Conservation (phyloP, 2,888 invertebrate species). For the Vandiemenella viatica region DNA sequence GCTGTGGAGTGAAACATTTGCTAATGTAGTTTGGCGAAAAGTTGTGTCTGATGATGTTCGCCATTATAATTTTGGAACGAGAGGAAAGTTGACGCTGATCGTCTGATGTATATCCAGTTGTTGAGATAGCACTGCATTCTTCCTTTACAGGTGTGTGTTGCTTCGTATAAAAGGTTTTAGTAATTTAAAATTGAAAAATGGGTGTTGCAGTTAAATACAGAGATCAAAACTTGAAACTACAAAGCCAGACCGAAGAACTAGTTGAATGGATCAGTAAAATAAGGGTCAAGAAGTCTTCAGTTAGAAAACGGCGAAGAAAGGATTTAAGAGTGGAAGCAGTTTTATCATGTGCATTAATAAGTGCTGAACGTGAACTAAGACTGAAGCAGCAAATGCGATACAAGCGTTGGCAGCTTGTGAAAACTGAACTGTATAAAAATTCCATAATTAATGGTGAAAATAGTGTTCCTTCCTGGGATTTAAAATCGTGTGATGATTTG, state of each 20-base stretch:
- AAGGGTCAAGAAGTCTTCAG: conserved; percentile 14
- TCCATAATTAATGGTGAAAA: conserved; percentile 8
- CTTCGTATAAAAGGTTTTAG: too few relatives aligned
- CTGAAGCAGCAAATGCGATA: conserved; percentile 45
- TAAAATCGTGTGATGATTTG: conserved; percentile 35
- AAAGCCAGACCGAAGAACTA: conserved; percentile 16
- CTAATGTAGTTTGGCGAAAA: too few relatives aligned
- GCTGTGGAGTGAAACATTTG: too few relatives aligned
- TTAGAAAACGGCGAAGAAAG: conserved; percentile 33
- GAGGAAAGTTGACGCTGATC: too few relatives aligned
- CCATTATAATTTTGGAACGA: too few relatives aligned
- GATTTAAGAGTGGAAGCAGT: conserved; percentile 49
- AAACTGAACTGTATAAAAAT: conserved; percentile 13
- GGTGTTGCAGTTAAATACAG: conserved; percentile 9
- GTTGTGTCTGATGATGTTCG: too few relatives aligned
- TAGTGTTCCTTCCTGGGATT: conserved; percentile 21
- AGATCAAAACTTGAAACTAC: conserved; percentile 1
- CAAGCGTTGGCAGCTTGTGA: conserved; percentile 37
- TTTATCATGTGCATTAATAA: conserved; percentile 39
- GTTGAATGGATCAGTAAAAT: conserved; percentile 16
- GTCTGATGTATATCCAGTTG: too few relatives aligned
- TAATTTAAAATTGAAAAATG: neutral
- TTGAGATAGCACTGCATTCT: too few relatives aligned
- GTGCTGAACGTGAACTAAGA: conserved; percentile 43
- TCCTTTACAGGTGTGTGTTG: too few relatives aligned